Evolutionary conservation across 2,113 vertebrate genomes (phyloP).

Genomic region (Ancistrus triradiatus): DNA sequence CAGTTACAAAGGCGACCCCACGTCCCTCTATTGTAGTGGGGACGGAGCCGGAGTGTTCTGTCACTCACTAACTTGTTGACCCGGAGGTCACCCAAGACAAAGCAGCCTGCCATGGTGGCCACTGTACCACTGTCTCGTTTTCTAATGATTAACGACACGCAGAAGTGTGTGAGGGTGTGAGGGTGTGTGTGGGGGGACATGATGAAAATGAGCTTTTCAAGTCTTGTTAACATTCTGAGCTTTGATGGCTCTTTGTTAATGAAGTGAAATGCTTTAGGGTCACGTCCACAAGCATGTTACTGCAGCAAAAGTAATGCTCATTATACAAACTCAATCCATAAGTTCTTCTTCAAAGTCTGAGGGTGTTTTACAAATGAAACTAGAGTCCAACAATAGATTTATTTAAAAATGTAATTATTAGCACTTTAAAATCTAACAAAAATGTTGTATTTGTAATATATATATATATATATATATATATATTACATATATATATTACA

Average conservation of each 20-base stretch:
- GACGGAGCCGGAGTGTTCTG: conserved; percentile 26
- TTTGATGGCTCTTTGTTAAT: not conserved
- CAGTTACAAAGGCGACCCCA: not conserved
- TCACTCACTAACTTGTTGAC: conserved; percentile 38
- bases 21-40: conserved; percentile 13
- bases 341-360: too few relatives aligned
- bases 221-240: not conserved
- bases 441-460: too few relatives aligned
- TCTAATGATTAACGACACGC: conserved; percentile 37
- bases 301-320: too few relatives aligned
- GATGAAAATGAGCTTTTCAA: conserved; percentile 24
- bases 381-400: too few relatives aligned
- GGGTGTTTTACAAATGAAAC: too few relatives aligned
- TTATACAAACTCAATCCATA: too few relatives aligned
- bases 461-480: too few relatives aligned
- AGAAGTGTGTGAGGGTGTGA: conserved; percentile 30
- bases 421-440: too few relatives aligned
- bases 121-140: conserved; percentile 45
- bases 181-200: conserved; percentile 8
- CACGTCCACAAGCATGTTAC: too few relatives aligned
- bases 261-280: conserved; percentile 34
- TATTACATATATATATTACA: too few relatives aligned
- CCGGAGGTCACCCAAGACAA: conserved; percentile 36
- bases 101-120: conserved; percentile 35
- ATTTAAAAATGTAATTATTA: too few relatives aligned